These are phyloP conservation scores for Proterorhinus semilunaris DNA, from an alignment of 2,113 vertebrate genomes.

Conservation along the genomic window DNA sequence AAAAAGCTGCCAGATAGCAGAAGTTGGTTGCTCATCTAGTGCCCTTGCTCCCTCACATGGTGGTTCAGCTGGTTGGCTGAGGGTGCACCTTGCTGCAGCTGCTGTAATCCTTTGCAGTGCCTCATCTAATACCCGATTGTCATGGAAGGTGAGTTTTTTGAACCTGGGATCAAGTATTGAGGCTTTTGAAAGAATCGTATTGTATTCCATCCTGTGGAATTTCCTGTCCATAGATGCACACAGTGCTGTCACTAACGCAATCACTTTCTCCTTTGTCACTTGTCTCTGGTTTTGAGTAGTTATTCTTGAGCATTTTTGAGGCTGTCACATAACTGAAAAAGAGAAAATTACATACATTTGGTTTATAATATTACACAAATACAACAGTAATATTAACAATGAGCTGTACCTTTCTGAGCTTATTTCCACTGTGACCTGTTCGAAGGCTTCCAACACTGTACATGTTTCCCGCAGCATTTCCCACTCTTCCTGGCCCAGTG, in stretches of 20 bases:
- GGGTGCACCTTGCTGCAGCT: not conserved
- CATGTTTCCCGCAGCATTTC: not conserved
- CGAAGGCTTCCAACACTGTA: constrained; percentile 1
- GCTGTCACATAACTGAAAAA: not conserved
- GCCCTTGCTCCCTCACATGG: constrained; percentile 4
- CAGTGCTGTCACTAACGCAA: not conserved
- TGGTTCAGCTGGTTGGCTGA: not conserved
- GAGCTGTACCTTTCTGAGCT: not conserved
- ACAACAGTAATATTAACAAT: not conserved
- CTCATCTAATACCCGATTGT: not conserved
- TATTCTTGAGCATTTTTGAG: not conserved
- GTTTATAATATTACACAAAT: not conserved
- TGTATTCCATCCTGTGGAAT: not conserved
- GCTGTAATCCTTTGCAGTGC: not conserved
- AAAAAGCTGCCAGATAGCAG: constrained; percentile 5
- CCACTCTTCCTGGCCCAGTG: not conserved
- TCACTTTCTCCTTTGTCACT: not conserved
- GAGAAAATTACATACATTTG: too few species aligned
- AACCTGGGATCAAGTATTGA: not conserved
- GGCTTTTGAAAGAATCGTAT: not conserved
- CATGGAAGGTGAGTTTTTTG: not conserved
- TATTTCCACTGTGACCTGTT: constrained; percentile 8
- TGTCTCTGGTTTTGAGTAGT: not conserved
- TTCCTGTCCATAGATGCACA: not conserved
- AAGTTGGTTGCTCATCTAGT: not conserved